Evolutionary conservation across 2,888 invertebrate genomes (phyloP).

Genomic region (Nemoura dubitans): DNA sequence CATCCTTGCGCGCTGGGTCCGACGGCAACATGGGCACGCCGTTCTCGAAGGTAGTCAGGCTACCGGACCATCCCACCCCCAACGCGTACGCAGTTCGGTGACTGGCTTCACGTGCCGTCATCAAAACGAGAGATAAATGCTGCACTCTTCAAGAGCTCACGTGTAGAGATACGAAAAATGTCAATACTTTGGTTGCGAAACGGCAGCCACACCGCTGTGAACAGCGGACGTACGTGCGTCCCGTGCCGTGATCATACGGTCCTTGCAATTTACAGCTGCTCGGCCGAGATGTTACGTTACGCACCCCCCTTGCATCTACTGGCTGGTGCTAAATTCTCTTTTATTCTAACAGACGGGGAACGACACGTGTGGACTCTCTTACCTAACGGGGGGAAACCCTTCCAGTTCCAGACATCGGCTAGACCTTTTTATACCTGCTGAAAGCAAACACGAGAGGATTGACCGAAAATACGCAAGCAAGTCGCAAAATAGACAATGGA

Average conservation of each 20-base stretch:
- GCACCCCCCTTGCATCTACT: neutral
- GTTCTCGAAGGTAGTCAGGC: neutral
- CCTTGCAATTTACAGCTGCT: neutral
- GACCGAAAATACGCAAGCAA: neutral
- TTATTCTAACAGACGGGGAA: neutral
- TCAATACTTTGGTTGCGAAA: neutral
- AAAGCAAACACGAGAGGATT: neutral
- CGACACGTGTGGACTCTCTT: neutral
- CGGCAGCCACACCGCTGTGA: neutral
- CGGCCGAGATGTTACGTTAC: neutral
- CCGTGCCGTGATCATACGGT: neutral
- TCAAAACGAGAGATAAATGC: neutral
- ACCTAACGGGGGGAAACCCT: neutral
- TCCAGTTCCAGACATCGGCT: neutral
- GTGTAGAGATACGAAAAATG: slow-evolving; percentile 15
- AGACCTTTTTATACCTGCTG: neutral
- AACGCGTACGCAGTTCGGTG: neutral
- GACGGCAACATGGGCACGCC: slow-evolving; percentile 26
- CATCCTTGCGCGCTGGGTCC: neutral
- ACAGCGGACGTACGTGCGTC: neutral
- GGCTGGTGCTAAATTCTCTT: neutral
- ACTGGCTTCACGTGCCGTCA: neutral
- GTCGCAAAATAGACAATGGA: neutral
- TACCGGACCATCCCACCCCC: slow-evolving; percentile 18
- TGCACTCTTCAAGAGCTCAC: slow-evolving; percentile 33